Evolutionary conservation across 1,140 invertebrate species (phyloP).

Genomic region (Coptotermes formosanus): DNA sequence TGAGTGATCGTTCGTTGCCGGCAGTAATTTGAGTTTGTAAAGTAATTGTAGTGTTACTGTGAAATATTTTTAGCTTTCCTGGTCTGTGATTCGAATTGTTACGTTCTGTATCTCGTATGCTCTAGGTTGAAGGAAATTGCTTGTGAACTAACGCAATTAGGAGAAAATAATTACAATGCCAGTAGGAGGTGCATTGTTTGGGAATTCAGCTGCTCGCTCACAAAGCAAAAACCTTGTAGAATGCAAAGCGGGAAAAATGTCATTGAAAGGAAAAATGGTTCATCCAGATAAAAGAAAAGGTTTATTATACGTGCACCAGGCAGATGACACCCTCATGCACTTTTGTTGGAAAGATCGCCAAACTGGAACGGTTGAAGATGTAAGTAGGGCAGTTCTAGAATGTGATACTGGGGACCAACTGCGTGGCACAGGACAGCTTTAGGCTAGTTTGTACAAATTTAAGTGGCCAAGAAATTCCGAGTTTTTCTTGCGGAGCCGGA

Average conservation of each 20-base stretch:
- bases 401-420: too few species aligned
- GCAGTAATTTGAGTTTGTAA: too few species aligned
- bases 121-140: too few species aligned
- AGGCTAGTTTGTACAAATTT: too few species aligned
- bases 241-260: conserved; percentile 97
- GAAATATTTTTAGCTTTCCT: too few species aligned
- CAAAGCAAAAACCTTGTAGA: conserved; percentile 91
- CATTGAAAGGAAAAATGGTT: conserved; percentile 90
- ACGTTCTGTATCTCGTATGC: too few species aligned
- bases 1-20: neutral
- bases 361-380: conserved; percentile 73
- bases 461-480: too few species aligned
- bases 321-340: conserved; percentile 95
- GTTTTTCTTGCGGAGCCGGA: too few species aligned
- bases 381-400: conserved; percentile 43
- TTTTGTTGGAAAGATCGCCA: conserved; percentile 97
- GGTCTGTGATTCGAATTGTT: too few species aligned
- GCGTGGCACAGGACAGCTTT: too few species aligned
- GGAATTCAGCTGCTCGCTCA: conserved; percentile 65
- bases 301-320: conserved; percentile 89
- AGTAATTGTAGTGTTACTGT: too few species aligned
- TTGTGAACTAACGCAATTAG: neutral
- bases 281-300: conserved; percentile 95
- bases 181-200: conserved; percentile 67
- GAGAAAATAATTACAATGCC: conserved; percentile 48